These are phyloP conservation scores for Trissolcus brochymenae DNA, from an alignment of 2,888 invertebrate species.

Conservation along the genomic window DNA sequence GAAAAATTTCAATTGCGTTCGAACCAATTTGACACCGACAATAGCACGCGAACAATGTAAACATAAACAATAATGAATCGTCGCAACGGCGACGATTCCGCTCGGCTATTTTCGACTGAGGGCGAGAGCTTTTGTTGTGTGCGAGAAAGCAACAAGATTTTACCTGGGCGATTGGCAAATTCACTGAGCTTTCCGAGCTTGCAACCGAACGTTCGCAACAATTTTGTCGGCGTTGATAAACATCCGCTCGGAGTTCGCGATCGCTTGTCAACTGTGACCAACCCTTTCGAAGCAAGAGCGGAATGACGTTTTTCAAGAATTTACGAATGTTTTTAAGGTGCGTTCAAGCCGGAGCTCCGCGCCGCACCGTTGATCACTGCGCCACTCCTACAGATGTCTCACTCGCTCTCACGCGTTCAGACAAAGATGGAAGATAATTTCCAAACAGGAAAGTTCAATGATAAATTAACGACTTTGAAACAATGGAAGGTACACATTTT, in stretches of 20 bases:
- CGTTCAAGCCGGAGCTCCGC: background rate
- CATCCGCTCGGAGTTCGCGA: background rate
- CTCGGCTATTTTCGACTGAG: too few species aligned
- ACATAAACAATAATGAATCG: too few species aligned
- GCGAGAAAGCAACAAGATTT: background rate
- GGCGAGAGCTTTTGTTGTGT: too few species aligned
- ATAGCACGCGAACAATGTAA: too few species aligned
- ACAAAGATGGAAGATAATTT: background rate
- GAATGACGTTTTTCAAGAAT: conserved; percentile 17
- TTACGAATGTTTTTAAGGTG: conserved; percentile 5
- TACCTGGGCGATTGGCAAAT: background rate
- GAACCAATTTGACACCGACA: too few species aligned
- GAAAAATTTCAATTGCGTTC: too few species aligned
- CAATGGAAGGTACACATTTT: too few species aligned
- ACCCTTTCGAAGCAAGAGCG: conserved; percentile 7
- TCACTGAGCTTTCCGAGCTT: too few species aligned
- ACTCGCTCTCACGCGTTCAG: background rate
- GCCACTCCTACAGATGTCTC: background rate
- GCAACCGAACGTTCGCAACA: background rate
- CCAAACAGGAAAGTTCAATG: too few species aligned
- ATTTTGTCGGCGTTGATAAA: background rate
- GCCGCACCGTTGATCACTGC: background rate
- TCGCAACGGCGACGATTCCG: too few species aligned
- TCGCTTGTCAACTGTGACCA: conserved; percentile 8
- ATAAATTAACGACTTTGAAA: too few species aligned